A percentile compares a stretch with the other conserved stretches of the same genome.
Conservation (phyloP, 2,797 vertebrate genomes). For the Microctenopoma steveboyesi region DNA sequence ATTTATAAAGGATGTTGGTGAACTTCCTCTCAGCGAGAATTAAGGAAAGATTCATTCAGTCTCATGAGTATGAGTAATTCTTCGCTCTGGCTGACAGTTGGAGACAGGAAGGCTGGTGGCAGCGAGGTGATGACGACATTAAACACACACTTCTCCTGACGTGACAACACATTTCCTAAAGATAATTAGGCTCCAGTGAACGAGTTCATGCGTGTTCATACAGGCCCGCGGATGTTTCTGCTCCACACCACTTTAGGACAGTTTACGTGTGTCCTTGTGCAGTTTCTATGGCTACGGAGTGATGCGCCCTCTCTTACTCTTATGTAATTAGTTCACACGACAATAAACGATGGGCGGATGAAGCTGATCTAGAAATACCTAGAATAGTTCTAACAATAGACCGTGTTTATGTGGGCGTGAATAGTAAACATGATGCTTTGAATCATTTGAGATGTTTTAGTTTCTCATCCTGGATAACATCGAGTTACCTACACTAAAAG, state of each 20-base stretch:
- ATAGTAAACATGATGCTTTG: too few relatives aligned
- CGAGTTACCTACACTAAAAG: background rate
- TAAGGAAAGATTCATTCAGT: background rate
- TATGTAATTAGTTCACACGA: background rate
- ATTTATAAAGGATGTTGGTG: too few relatives aligned
- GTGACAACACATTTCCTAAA: background rate
- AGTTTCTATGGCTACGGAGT: too few relatives aligned
- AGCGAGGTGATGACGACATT: background rate
- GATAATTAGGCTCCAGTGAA: background rate
- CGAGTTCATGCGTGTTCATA: slow-evolving; percentile 34
- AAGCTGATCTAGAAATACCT: too few relatives aligned
- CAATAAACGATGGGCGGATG: background rate
- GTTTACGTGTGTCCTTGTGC: background rate
- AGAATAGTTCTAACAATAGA: too few relatives aligned
- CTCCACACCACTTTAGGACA: background rate
- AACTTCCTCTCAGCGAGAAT: background rate
- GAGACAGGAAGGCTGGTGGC: background rate
- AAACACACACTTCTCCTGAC: background rate
- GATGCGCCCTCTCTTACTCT: too few relatives aligned
- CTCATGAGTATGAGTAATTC: slow-evolving; percentile 10
- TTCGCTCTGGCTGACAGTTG: background rate
- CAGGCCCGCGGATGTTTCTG: slow-evolving; percentile 15
- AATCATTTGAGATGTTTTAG: too few relatives aligned
- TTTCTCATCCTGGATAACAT: too few relatives aligned
- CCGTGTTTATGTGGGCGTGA: too few relatives aligned